Evolutionary conservation across 2,797 vertebrate genomes (phyloP).

Genomic region (Clarias fuscus): DNA sequence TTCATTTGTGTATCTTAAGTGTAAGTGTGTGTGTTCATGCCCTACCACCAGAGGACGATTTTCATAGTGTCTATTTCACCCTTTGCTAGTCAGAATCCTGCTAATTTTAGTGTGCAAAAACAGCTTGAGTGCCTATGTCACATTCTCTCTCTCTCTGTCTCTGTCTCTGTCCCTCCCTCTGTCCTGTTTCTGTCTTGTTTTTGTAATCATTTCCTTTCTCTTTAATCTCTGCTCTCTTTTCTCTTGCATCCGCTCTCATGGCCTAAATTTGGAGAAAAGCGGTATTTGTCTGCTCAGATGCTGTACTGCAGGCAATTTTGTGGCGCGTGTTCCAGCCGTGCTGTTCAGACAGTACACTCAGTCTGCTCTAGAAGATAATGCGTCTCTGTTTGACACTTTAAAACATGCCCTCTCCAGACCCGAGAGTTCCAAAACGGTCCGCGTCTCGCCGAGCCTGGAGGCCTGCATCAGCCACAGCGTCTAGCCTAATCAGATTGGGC

Average conservation of each 20-base stretch:
- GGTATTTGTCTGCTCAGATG: slow-evolving; percentile 49
- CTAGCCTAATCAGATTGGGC: slow-evolving; percentile 46
- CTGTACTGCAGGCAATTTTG: slow-evolving; percentile 49
- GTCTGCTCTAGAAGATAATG: slow-evolving; percentile 46
- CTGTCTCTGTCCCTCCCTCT: background rate
- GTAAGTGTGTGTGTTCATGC: background rate
- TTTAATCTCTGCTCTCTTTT: slow-evolving; percentile 45
- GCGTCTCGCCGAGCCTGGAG: slow-evolving; percentile 28
- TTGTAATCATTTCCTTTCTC: background rate
- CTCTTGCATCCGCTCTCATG: slow-evolving; percentile 51
- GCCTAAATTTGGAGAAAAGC: slow-evolving; percentile 53
- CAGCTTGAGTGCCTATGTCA: background rate
- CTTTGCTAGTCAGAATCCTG: background rate
- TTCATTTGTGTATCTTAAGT: background rate
- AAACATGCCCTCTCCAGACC: slow-evolving; percentile 35
- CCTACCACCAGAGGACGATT: background rate
- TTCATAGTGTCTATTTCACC: background rate
- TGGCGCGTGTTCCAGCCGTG: slow-evolving; percentile 30
- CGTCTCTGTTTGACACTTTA: slow-evolving; percentile 41
- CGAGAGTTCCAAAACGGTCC: slow-evolving; percentile 38
- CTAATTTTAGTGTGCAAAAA: slow-evolving; percentile 6
- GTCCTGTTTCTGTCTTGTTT: slow-evolving; percentile 68
- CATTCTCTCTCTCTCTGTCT: background rate
- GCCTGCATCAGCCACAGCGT: slow-evolving; percentile 27
- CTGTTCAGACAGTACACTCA: slow-evolving; percentile 26